Conservation (phyloP, 2,113 vertebrate genomes). For the Dicerorhinus sumatrensis region DNA sequence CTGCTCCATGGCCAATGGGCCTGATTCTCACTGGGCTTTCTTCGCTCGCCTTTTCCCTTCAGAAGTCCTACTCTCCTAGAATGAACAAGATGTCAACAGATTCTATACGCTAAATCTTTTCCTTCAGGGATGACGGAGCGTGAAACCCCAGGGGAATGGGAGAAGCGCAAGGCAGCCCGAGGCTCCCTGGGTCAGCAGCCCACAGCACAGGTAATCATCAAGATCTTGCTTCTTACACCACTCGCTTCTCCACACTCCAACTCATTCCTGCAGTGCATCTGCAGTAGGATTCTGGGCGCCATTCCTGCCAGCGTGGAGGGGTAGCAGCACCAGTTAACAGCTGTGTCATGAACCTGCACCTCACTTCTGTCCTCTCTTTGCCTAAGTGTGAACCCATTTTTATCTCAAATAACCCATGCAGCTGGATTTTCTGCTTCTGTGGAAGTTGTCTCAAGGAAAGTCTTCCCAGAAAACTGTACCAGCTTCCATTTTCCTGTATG, state of each 20-base stretch:
- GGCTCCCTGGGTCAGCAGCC: background rate
- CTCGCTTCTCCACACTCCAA: background rate
- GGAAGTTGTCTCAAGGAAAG: background rate
- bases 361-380: background rate
- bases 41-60: slow-evolving; percentile 8
- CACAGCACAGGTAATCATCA: background rate
- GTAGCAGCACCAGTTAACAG: background rate
- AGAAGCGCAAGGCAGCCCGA: slow-evolving; percentile 1
- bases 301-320: background rate
- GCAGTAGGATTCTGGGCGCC: background rate
- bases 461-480: background rate
- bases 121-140: background rate
- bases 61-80: slow-evolving; percentile 1
- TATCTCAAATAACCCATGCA: background rate
- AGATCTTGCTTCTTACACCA: background rate
- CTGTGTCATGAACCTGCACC: background rate
- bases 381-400: background rate
- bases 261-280: background rate
- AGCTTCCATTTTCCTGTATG: background rate
- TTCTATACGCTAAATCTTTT: slow-evolving; percentile 7
- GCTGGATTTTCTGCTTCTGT: background rate
- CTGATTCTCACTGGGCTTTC: background rate
- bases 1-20: background rate
- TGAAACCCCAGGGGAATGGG: background rate
- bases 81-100: slow-evolving; percentile 59